phyloP scores from a whole-genome alignment of 2,113 vertebrate genomes.

The Atherinomorus stipes region DNA sequence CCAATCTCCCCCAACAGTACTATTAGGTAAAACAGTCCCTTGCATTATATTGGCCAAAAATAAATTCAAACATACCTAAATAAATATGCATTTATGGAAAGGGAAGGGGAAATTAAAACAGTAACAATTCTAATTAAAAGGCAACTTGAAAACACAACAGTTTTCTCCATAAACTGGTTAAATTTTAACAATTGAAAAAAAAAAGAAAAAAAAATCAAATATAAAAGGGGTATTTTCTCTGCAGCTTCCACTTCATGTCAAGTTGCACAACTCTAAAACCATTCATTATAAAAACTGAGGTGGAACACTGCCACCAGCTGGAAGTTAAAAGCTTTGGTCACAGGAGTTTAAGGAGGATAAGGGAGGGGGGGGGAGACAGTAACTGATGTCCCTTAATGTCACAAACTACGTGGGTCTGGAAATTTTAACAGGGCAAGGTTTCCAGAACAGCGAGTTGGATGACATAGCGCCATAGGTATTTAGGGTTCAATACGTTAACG shows the following conservation, averaged over 20 bases:
- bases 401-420: conserved; percentile 57
- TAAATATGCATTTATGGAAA: conserved; percentile 81
- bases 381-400: conserved; percentile 45
- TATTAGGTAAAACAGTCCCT: conserved; percentile 76
- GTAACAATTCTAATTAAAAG: conserved; percentile 74
- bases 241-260: conserved; percentile 65
- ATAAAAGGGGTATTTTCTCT: conserved; percentile 60
- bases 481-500: conserved; percentile 51
- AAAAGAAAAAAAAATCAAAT: conserved; percentile 56
- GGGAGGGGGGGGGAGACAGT: conserved; percentile 3
- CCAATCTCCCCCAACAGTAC: conserved; percentile 78
- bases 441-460: conserved; percentile 43
- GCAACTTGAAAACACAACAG: conserved; percentile 76
- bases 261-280: conserved; percentile 72
- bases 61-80: conserved; percentile 85
- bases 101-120: conserved; percentile 54
- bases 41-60: conserved; percentile 79
- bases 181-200: conserved; percentile 35
- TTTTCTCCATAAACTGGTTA: conserved; percentile 67
- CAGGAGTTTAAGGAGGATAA: conserved; percentile 61
- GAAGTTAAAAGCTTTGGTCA: conserved; percentile 86
- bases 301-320: conserved; percentile 83
- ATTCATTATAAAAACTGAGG: conserved; percentile 77
- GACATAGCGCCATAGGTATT: conserved; percentile 46
- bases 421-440: conserved; percentile 48